Base-by-base conservation (phyloP, 2,113 vertebrate genomes). In the Melierax canorus region DNA sequence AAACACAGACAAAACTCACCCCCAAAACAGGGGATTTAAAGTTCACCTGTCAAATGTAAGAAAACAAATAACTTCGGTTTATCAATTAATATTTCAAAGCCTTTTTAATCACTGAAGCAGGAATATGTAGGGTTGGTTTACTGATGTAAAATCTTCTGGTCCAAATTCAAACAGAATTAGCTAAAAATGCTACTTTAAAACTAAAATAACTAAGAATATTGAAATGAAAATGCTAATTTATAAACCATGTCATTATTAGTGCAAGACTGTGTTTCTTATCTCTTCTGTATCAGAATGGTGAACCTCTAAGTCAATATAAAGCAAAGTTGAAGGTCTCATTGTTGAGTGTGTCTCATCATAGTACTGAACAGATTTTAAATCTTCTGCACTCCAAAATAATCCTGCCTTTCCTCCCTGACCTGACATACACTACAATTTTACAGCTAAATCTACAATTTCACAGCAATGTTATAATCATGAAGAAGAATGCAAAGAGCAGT, bases 281-380 rank as follows among this genome's bases (percentile, higher is more conserved):
- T 71, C 43, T 82, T 78, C 56, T 68, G 46, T 48, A 71, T 46
- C 46, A 86, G 36, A 72, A 91, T 1, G 6, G 45, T 43, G 66
- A 95, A 78, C 32, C 6, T 69, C 55, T 71, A 56, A 68, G 80
- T 46, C 53, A 66, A 11, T 4, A 18, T 2, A 29, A 80, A 86
- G 46, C 48, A 46, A 58, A 86, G 39, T 7, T 71, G 71, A 88
- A 69, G n/a, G 67, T 73, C 41, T 88, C 46, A 38, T 71, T 59
- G 38, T 3, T 1, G 0, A 76, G 8, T 48, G n/a, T 36, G 29
- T 36, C 80, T 76, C 34, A 80, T 55, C 41, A 58, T 0, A 66
- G 24, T 6, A 41, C 56, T 46, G 73, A 48, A 41, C 1, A n/a
- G 29, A 80, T 51, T 56, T 66, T 3, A 75, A 15, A 39, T 21